Evolutionary conservation across 2,797 vertebrate species (phyloP), one percentile per base, ranked within the genome.

Genomic region (Antrozous pallidus): DNA sequence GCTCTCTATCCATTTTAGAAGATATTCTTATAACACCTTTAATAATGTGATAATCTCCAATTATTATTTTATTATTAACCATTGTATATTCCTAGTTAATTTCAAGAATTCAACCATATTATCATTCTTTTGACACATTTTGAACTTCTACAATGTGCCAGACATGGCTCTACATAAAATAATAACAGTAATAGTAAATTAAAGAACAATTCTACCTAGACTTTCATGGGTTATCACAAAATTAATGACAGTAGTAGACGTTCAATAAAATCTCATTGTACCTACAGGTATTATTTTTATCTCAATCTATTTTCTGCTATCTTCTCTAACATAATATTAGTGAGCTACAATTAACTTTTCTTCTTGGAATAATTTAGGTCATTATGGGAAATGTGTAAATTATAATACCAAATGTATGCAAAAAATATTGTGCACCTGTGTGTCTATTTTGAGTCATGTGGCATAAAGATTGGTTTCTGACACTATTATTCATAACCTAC

Each of bases 1-100:
- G 98, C 97, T 99, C 99, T 95, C 99, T 98, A 92, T 99, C 99
- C 98, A 99, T 99, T 97, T 99, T 94, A 1, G 98, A 97, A 96
- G 98, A 97, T 93, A 98, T 98, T 90, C 98, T 97, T 96, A 98
- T 98, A 47, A 98, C 97, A 9, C 98, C 98, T 98, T 97, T 79
- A 89, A 98, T 95, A 71, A 86, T 1, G 36, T 0, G 31, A 84
- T 78, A 94, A 83, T 82, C 45, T 45, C 0, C 2, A 63, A n/a
- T 95, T 82, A 91, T 77, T 81, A 75, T 88, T 85, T 90, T 28
- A 79, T 38, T 69, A 56, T 71, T 88, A 69, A 47, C 3, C 13
- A 42, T 40, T 7, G 6, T 1, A 42, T 8, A 3, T 65, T 38
- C 8, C 7, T 54, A 51, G 13, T 54, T 71, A 49, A 49, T 51